Evolutionary conservation across 2,797 vertebrate species (phyloP), one percentile per base, ranked within the genome.

Genomic region (Acanthopagrus latus): DNA sequence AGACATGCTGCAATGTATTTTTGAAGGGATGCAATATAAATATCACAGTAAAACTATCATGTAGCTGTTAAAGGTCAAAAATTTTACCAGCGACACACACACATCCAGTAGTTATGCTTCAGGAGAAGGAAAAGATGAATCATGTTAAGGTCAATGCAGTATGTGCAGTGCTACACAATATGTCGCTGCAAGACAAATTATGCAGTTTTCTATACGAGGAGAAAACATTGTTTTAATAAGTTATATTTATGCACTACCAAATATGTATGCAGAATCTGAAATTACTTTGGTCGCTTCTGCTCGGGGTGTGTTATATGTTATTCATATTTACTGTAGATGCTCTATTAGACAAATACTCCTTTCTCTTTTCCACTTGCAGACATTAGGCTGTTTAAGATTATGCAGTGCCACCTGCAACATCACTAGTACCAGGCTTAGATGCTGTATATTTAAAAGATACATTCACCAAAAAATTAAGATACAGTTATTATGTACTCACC

Each of bases 1-100:
- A 59, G 21, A 33, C 66, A 44, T 64, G 12, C 23, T 51, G n/a
- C 58, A 41, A 38, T 46, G n/a, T 62, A 51, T 63, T 71, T 71
- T 54, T 29, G 5, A 65, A 57, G 21, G 18, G 58, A 65, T 55
- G 43, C 44, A 63, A 57, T 68, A 41, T 57, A 57, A 59, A 82
- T 68, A 85, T 71, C 44, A 44, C 59, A 71, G 76, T 7, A 65
- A 82, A 81, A 56, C 64, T 51, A 33, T 72, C 51, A 50, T 23
- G 50, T 43, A 52, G 62, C 52, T 67, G 81, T 74, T 82, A 85
- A 90, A 88, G 76, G 87, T 89, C 79, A 87, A 71, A 80, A 46
- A 56, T 66, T 29, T 77, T 86, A 74, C 64, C 48, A 46, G 65
- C 23, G 55, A 80, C 83, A 78, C 78, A 80, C 78, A 80, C 62